A percentile compares a stretch with the other conserved stretches of the same genome.
These are phyloP conservation scores for Vireo griseus DNA, from an alignment of 2,797 vertebrate species.

Conservation along the genomic window DNA sequence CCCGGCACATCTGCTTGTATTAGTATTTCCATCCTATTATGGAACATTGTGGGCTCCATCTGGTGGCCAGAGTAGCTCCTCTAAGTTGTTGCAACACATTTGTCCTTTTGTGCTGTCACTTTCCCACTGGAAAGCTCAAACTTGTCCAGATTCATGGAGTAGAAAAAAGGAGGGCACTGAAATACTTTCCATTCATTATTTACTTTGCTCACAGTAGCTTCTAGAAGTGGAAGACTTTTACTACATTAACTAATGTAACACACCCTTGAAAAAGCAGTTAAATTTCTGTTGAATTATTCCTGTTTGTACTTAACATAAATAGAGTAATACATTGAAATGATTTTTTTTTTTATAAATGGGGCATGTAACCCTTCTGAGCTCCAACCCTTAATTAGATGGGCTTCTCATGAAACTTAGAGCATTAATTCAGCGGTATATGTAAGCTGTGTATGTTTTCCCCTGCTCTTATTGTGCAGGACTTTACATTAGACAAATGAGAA, in stretches of 20 bases:
- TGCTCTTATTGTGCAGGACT: background rate
- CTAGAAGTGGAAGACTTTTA: background rate
- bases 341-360: background rate
- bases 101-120: background rate
- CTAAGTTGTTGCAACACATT: background rate
- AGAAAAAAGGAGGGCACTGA: background rate
- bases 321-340: background rate
- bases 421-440: background rate
- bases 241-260: background rate
- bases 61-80: constrained; percentile 61
- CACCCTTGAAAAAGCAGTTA: background rate
- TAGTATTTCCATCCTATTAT: background rate
- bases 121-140: background rate
- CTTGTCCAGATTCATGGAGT: background rate
- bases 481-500: background rate
- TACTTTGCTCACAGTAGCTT: background rate
- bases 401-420: background rate
- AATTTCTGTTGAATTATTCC: background rate
- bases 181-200: background rate
- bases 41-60: constrained; percentile 71
- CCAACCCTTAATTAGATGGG: background rate
- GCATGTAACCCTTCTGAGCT: background rate
- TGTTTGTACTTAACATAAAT: background rate
- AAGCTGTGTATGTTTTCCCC: background rate
- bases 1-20: background rate